These are phyloP conservation scores for Anodontia alba DNA, from an alignment of 2,888 invertebrate species.

Conservation along the genomic window DNA sequence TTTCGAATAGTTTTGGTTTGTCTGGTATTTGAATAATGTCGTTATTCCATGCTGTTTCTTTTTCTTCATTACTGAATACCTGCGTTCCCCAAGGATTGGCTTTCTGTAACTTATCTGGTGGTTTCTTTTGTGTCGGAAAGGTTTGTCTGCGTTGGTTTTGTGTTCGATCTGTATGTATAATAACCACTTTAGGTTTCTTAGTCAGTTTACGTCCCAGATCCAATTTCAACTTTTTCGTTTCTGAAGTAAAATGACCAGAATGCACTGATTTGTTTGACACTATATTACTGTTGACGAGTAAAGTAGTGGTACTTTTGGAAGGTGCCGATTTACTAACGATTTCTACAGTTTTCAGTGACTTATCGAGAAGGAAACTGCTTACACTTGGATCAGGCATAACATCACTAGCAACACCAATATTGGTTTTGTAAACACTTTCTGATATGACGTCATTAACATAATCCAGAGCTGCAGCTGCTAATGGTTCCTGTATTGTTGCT, in stretches of 20 bases:
- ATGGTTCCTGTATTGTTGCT: not conserved
- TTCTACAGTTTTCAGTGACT: not conserved
- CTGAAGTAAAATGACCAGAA: not conserved
- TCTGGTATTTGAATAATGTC: not conserved
- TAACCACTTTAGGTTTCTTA: not conserved
- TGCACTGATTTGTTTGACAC: too few species aligned
- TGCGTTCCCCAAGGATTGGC: not conserved
- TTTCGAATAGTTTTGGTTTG: not conserved
- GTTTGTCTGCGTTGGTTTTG: not conserved
- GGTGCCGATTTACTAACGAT: not conserved
- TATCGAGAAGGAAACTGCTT: not conserved
- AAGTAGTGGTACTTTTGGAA: not conserved
- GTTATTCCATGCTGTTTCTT: not conserved
- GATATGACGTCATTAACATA: not conserved
- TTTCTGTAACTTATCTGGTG: not conserved
- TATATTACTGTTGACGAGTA: not conserved
- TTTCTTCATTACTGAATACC: not conserved
- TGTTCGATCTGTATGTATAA: not conserved
- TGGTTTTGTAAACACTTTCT: not conserved
- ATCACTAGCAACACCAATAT: not conserved
- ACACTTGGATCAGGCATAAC: not conserved
- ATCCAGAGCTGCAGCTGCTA: not conserved
- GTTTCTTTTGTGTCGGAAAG: not conserved
- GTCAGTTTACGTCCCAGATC: not conserved
- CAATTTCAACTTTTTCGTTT: not conserved